These are phyloP conservation scores for Cyanoramphus novaezelandiae DNA, from an alignment of 2,113 vertebrate species.

Conservation along the genomic window DNA sequence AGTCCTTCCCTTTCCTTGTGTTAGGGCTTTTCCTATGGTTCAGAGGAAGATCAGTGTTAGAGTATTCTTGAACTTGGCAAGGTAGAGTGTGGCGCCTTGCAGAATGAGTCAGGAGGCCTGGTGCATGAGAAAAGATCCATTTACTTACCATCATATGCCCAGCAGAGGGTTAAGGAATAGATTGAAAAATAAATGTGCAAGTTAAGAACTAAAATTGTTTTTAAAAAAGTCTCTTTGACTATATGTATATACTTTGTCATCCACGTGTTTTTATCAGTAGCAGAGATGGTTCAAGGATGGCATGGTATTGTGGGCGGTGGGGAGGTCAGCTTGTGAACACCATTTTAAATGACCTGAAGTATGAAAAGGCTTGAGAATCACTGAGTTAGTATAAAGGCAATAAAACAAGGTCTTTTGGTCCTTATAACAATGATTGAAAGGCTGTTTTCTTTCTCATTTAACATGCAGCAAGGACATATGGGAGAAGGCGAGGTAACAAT, in stretches of 20 bases:
- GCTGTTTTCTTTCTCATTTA: constrained; percentile 88
- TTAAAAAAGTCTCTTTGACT: neutral
- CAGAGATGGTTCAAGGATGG: constrained; percentile 23
- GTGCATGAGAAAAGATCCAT: neutral
- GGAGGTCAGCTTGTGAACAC: neutral
- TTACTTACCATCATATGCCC: neutral
- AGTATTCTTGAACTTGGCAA: neutral
- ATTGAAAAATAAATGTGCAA: neutral
- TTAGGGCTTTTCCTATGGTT: neutral
- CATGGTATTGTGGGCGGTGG: neutral
- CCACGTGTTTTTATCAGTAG: neutral
- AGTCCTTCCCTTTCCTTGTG: neutral
- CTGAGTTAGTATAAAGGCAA: constrained; percentile 57
- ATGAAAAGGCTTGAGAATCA: constrained; percentile 56
- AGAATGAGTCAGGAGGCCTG: neutral
- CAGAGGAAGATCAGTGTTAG: neutral
- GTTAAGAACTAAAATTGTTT: neutral
- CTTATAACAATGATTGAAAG: constrained; percentile 86
- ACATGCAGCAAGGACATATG: constrained; percentile 99
- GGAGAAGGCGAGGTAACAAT: constrained; percentile 98
- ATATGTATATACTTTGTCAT: neutral
- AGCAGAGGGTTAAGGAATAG: neutral
- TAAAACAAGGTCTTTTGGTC: constrained; percentile 72
- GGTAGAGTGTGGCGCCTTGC: neutral
- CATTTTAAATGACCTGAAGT: constrained; percentile 6